Evolutionary conservation across 2,113 vertebrate species (phyloP), one percentile per base, ranked within the genome.

Genomic region (Puntigrus tetrazona): DNA sequence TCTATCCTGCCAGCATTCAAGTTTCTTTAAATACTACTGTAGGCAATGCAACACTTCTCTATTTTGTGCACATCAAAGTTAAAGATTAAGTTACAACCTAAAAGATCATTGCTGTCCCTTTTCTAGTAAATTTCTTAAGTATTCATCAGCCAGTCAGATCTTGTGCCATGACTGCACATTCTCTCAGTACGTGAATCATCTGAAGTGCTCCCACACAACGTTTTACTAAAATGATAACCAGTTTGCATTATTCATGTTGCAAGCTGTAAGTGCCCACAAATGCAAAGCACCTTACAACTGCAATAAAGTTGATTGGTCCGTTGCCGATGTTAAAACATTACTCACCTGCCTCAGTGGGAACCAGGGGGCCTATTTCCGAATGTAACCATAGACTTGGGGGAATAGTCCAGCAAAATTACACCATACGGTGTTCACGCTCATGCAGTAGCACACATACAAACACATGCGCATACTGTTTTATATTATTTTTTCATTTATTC

Each of bases 241-340:
- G 47, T 79, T 80, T 85, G 84, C 84, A 85, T 85, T 85, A 85
- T 85, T 85, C 76, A 85, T 85, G 76, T 29, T 45, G 50, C 50
- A 79, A 61, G 50, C 38, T 47, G 67, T 80, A 80, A 85, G 84
- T 85, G 84, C 34, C 76, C 36, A 72, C 77, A 70, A 73, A 80
- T 80, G 65, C 63, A 59, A 73, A 78, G 41, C 27, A 57, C 47
- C 55, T 63, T 52, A 79, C 52, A 72, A 57, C 50, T 70, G 67
- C 76, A 72, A 41, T 78, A 85, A 80, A 85, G 65, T 70, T 61
- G 65, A 80, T 79, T 69, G 78, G 47, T 79, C 76, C 65, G 20
- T 85, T 70, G 78, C 38, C 4, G 52, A 36, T 72, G 84, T 70
- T 70, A 57, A 73, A 27, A 41, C 76, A 85, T 85, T 73, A 79